These are phyloP conservation scores for Linnaemya vulpina DNA, from an alignment of 2,888 invertebrate species.

Conservation along the genomic window DNA sequence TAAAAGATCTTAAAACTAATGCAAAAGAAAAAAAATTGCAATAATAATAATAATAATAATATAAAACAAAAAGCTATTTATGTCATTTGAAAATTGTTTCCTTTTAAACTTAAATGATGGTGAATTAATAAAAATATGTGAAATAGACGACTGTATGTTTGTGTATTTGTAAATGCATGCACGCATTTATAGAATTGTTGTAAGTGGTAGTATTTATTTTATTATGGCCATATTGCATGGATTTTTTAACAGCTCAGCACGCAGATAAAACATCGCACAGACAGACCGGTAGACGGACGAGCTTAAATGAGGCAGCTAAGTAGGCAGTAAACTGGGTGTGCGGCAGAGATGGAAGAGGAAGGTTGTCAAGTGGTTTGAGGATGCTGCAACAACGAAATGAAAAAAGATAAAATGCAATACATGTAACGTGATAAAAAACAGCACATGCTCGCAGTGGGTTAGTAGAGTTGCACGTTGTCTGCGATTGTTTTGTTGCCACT, in stretches of 20 bases:
- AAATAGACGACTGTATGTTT: constrained; percentile 24
- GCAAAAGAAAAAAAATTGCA: constrained; percentile 1
- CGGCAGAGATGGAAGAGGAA: constrained; percentile 14
- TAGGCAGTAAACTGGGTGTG: constrained; percentile 27
- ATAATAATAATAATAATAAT: background rate
- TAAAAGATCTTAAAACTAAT: constrained; percentile 10
- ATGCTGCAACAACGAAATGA: constrained; percentile 38
- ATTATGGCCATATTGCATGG: constrained; percentile 69
- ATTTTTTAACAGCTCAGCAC: constrained; percentile 20
- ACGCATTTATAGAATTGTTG: constrained; percentile 65
- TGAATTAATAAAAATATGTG: constrained; percentile 37
- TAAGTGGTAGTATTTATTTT: constrained; percentile 70
- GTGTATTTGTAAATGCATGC: constrained; percentile 43
- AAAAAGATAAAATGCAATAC: background rate
- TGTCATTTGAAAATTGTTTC: constrained; percentile 75
- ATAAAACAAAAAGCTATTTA: constrained; percentile 76
- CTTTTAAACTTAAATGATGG: constrained; percentile 63
- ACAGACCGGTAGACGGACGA: background rate
- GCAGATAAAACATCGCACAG: background rate
- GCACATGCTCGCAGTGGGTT: constrained; percentile 61
- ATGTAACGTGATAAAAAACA: constrained; percentile 19
- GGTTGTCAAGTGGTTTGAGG: constrained; percentile 36
- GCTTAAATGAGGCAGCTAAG: constrained; percentile 58
- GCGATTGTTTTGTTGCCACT: constrained; percentile 34
- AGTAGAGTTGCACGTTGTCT: constrained; percentile 59